Conservation (phyloP, 2,888 invertebrate species). For the Leptopilina syphax region DNA sequence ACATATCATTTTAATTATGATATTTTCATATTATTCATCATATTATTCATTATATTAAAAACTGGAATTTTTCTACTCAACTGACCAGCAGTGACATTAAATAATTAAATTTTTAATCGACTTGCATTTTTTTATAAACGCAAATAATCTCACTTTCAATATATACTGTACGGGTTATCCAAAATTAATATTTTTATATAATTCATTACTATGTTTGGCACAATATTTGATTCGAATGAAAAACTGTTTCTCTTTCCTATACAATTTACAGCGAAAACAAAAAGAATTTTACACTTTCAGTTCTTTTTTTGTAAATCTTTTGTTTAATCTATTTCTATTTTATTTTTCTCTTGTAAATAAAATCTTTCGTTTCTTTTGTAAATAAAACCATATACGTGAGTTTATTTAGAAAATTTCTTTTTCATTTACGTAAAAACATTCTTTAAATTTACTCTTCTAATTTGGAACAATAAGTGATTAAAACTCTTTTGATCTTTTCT, state of each 20-base stretch:
- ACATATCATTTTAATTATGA: neutral
- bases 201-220: constrained; percentile 1
- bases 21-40: constrained; percentile 8
- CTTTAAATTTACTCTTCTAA: neutral
- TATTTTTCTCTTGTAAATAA: no score
- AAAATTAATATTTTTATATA: neutral
- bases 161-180: no score
- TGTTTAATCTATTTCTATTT: neutral
- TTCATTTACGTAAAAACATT: neutral
- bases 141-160: neutral
- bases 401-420: no score
- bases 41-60: neutral
- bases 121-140: constrained; percentile 5
- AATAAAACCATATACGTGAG: no score
- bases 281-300: no score
- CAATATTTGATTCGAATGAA: neutral
- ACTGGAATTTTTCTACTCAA: constrained; percentile 36
- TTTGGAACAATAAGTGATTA: neutral
- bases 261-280: no score
- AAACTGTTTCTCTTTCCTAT: neutral
- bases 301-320: no score
- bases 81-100: constrained; percentile 55
- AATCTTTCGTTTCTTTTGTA: no score
- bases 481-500: constrained; percentile 5
- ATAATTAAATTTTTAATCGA: neutral